phyloP scores from a whole-genome alignment of 1,140 invertebrate genomes.

The Drosophila pruinosa region DNA sequence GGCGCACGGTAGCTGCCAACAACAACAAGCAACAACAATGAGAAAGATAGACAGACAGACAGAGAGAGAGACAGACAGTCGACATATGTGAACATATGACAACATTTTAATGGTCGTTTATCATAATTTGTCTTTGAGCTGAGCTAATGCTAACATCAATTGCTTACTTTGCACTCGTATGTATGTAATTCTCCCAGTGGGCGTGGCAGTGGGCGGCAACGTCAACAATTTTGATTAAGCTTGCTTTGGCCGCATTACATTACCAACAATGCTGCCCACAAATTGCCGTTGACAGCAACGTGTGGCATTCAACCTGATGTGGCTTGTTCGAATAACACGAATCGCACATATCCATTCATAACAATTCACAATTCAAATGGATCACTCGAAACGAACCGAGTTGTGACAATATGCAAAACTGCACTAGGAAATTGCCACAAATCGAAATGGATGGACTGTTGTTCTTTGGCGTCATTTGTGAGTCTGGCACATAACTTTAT shows the following conservation, averaged over 20 bases:
- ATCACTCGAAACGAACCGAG: background rate
- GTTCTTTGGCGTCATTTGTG: too few relatives aligned
- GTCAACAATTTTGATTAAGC: constrained; percentile 43
- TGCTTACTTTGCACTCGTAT: constrained; percentile 26
- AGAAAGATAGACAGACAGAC: background rate
- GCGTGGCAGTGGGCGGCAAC: constrained; percentile 21
- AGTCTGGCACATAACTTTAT: too few relatives aligned
- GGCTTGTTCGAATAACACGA: background rate
- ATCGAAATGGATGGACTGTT: background rate
- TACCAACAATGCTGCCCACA: constrained; percentile 16
- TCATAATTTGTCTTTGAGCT: constrained; percentile 67
- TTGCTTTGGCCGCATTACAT: constrained; percentile 10
- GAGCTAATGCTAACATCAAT: constrained; percentile 62
- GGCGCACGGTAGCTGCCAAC: constrained; percentile 33
- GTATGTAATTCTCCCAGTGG: background rate
- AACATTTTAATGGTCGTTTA: constrained; percentile 74
- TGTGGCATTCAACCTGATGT: background rate
- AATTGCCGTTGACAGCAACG: constrained; percentile 11
- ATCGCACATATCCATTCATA: constrained; percentile 28
- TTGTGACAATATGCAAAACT: background rate
- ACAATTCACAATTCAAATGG: constrained; percentile 24
- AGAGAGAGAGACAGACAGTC: constrained; percentile 15
- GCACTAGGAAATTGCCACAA: background rate
- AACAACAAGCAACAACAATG: constrained; percentile 19
- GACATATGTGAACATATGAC: constrained; percentile 72